These are phyloP conservation scores for Polylopha cassiicola DNA, from an alignment of 2,888 invertebrate species.

Conservation along the genomic window DNA sequence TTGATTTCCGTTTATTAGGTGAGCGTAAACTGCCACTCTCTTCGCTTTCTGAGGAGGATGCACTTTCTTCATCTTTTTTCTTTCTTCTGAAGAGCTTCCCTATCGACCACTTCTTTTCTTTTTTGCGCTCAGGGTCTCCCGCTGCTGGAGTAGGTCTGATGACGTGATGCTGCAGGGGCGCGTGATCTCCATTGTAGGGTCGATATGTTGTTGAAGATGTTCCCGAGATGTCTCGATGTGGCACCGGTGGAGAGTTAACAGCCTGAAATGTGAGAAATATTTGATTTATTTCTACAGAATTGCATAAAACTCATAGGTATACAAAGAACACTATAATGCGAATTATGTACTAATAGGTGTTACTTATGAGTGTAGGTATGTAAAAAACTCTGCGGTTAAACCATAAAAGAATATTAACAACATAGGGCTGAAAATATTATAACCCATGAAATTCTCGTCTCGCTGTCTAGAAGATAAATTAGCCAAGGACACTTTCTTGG, in stretches of 20 bases:
- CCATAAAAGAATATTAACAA: neutral
- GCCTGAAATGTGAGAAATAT: conserved; percentile 55
- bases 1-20: conserved; percentile 62
- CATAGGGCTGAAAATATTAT: conserved; percentile 23
- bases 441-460: conserved; percentile 39
- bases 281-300: neutral
- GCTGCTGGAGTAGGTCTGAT: conserved; percentile 53
- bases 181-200: conserved; percentile 64
- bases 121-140: conserved; percentile 65
- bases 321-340: neutral
- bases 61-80: conserved; percentile 81
- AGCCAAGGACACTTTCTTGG: conserved; percentile 56
- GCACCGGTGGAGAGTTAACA: conserved; percentile 70
- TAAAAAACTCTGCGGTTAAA: no score
- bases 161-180: conserved; percentile 52
- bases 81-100: conserved; percentile 87
- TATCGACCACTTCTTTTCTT: conserved; percentile 88
- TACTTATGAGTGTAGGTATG: no score
- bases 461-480: conserved; percentile 48
- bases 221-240: conserved; percentile 59
- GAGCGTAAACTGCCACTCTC: conserved; percentile 64
- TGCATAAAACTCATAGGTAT: neutral
- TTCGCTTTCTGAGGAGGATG: conserved; percentile 73
- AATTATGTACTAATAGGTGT: no score
- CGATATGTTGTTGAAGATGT: conserved; percentile 50